Evolutionary conservation across 2,797 vertebrate genomes (phyloP), one percentile per base, ranked within the genome.

Genomic region (Chelonia mydas): DNA sequence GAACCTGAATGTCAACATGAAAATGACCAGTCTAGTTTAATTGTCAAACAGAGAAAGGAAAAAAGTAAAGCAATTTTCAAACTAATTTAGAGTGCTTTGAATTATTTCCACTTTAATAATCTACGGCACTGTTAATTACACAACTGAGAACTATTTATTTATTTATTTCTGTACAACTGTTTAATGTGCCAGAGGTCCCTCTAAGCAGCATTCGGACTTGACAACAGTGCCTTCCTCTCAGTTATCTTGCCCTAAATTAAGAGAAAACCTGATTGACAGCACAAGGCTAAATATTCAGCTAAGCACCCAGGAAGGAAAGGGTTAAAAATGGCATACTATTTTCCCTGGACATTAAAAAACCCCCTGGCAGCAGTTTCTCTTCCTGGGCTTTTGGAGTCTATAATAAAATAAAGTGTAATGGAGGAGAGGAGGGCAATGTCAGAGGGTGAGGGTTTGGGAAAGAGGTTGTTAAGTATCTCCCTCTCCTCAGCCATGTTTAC

Each of bases 381-480:
- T 90, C 90, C 79, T 28, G 92, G 92, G 94, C 95, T 54, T 96
- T 95, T 84, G 86, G 59, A 96, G 97, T 94, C 96, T 94, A 41
- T 94, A 94, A 97, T 96, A 97, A 95, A 97, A 95, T 88, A 88
- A 90, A 95, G 95, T 92, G 81, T 96, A 97, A 92, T 90, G 83
- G 86, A 96, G 91, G 90, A 94, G 83, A 84, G 87, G 81, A 96
- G 95, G 92, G 95, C 95, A 95, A 96, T 68, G 92, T 96, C 94
- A 93, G 93, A 94, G 90, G 94, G 91, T 87, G 53, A 92, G 95
- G 90, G 95, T 81, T 91, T 94, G 88, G 93, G 90, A 97, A 95
- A 97, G 95, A 97, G 97, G 93, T 93, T 89, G 94, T 96, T 97
- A 94, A 97, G 90, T 91, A 83, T 93, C 96, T 89, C 95, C 95